Evolutionary conservation across 2,113 vertebrate genomes (phyloP).

Genomic region (Bostrychus sinensis): DNA sequence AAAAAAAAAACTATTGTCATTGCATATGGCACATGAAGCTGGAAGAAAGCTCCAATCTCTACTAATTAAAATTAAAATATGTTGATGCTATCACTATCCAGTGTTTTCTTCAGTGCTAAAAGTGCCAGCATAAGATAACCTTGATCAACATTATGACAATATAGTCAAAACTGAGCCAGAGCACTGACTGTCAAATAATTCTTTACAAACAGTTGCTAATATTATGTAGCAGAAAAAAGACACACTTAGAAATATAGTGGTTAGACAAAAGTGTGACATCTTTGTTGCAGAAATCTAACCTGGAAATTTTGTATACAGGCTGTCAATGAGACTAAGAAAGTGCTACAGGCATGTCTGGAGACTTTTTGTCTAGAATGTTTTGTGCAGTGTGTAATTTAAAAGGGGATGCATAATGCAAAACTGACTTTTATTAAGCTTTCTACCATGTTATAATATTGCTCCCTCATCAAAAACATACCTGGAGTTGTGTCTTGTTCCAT

Average conservation of each 20-base stretch:
- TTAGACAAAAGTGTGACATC: no score
- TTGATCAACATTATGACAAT: conserved; percentile 8
- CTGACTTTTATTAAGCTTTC: no score
- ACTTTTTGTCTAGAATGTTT: no score
- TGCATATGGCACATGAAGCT: conserved; percentile 12
- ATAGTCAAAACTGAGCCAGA: neutral
- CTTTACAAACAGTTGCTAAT: neutral
- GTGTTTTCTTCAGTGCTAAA: neutral
- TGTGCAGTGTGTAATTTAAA: no score
- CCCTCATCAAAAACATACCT: no score
- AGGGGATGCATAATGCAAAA: no score
- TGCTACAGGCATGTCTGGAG: no score
- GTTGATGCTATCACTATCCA: neutral
- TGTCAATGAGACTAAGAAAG: neutral
- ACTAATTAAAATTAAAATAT: conserved; percentile 17
- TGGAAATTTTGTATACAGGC: neutral
- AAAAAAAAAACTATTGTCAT: conserved; percentile 19
- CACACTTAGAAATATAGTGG: no score
- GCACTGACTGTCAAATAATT: neutral
- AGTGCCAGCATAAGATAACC: neutral
- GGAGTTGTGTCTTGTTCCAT: no score
- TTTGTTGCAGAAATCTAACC: no score
- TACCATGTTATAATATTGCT: no score
- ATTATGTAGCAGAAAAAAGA: neutral
- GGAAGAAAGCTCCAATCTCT: conserved; percentile 14